These are phyloP conservation scores for Drosophila silvestris DNA, from an alignment of 2,888 invertebrate species.

Conservation along the genomic window DNA sequence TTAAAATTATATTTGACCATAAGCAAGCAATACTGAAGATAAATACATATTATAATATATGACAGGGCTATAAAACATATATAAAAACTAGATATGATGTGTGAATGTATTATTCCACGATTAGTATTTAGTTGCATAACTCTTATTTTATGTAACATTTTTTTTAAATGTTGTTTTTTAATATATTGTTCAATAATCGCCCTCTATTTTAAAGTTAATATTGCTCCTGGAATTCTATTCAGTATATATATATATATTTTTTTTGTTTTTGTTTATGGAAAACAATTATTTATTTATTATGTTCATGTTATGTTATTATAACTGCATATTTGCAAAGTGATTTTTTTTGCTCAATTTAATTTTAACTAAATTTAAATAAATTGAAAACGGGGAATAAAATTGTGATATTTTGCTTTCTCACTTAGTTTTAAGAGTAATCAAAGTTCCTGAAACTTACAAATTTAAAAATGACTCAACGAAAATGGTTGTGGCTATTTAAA, in stretches of 20 bases:
- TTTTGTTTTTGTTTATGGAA: background rate
- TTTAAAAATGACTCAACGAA: background rate
- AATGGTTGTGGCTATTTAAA: background rate
- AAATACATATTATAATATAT: background rate
- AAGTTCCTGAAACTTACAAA: background rate
- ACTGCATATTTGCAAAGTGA: background rate
- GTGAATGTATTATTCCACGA: background rate
- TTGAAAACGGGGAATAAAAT: background rate
- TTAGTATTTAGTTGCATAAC: background rate
- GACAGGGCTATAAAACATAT: background rate
- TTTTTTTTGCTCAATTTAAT: background rate
- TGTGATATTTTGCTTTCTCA: background rate
- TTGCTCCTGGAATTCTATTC: background rate
- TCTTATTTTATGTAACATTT: background rate
- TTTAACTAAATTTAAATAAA: background rate
- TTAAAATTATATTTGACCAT: background rate
- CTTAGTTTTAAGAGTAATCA: background rate
- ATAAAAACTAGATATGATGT: background rate
- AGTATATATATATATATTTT: too few relatives aligned
- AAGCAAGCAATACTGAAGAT: background rate
- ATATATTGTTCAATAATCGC: background rate
- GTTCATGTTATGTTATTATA: background rate
- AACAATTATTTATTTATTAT: background rate
- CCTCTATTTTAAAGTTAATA: background rate
- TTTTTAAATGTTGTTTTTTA: background rate